phyloP scores from a whole-genome alignment of 2,113 vertebrate species.

The Corvus hawaiiensis region DNA sequence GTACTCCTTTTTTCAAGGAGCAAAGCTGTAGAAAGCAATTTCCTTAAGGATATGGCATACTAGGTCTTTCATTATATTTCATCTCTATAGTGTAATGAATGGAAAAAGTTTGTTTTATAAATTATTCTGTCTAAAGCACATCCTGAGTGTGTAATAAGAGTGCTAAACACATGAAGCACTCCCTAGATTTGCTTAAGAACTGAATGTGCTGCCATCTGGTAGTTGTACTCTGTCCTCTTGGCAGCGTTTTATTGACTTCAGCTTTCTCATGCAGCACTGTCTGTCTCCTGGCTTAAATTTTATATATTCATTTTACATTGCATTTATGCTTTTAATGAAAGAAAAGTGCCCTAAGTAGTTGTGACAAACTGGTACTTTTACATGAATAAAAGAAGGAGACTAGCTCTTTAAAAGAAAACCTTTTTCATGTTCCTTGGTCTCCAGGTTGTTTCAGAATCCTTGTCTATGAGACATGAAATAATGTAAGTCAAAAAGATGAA shows the following conservation, averaged over 20 bases:
- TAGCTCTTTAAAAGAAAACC: neutral
- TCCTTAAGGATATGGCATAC: neutral
- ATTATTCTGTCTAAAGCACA: slow-evolving; percentile 20
- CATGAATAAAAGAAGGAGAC: neutral
- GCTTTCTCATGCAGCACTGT: neutral
- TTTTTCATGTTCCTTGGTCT: neutral
- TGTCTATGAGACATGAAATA: neutral
- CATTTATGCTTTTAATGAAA: neutral
- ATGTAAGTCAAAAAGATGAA: neutral
- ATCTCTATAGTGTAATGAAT: neutral
- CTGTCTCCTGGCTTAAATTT: neutral
- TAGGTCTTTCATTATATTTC: neutral
- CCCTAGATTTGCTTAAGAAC: slow-evolving; percentile 8
- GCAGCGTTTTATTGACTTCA: neutral
- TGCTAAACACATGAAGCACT: slow-evolving; percentile 1
- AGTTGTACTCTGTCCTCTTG: slow-evolving; percentile 28
- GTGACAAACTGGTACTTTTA: neutral
- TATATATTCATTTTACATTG: neutral
- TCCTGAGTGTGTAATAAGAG: slow-evolving; percentile 18
- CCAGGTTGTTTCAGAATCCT: neutral
- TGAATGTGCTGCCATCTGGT: slow-evolving; percentile 51
- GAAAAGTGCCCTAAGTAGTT: neutral
- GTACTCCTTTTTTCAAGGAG: neutral
- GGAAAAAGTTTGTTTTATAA: slow-evolving; percentile 28
- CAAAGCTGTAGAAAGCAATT: neutral